phyloP scores from a whole-genome alignment of 2,888 invertebrate genomes.

The Deroplatys truncata region DNA sequence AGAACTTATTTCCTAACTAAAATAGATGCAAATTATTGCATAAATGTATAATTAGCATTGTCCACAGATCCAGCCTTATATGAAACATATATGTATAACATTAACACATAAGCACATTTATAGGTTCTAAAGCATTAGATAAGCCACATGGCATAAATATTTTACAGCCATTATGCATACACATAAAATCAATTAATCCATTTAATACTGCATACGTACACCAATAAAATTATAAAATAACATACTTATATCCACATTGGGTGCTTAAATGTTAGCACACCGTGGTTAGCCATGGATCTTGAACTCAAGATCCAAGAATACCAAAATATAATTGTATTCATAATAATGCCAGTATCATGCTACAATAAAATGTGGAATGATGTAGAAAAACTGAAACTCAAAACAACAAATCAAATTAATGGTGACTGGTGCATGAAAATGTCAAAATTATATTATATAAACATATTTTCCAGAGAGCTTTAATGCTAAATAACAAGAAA shows the following conservation, averaged over 20 bases:
- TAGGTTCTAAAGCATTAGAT: not conserved
- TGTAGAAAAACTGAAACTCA: slow-evolving; percentile 2
- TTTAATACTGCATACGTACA: not conserved
- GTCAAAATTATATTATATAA: slow-evolving; percentile 14
- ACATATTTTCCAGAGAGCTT: not conserved
- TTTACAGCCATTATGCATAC: slow-evolving; percentile 11
- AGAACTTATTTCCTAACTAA: not conserved
- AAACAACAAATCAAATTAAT: slow-evolving; percentile 27
- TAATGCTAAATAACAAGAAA: slow-evolving; percentile 10
- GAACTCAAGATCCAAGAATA: not conserved
- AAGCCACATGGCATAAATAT: not conserved
- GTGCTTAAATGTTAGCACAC: not conserved
- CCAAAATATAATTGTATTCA: not conserved
- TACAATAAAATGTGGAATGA: not conserved
- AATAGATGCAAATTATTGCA: not conserved
- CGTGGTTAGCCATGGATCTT: not conserved
- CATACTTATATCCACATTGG: not conserved
- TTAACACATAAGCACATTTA: not conserved
- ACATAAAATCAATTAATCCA: not conserved
- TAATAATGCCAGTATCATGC: not conserved
- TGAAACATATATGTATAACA: not conserved
- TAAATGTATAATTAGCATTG: not conserved
- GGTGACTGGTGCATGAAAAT: slow-evolving; percentile 13
- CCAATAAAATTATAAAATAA: not conserved
- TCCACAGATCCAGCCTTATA: not conserved